A percentile compares a stretch with the other conserved stretches of the same genome.
Evolutionary conservation across 2,888 invertebrate genomes (phyloP).

Genomic region (Entomobrya proxima): DNA sequence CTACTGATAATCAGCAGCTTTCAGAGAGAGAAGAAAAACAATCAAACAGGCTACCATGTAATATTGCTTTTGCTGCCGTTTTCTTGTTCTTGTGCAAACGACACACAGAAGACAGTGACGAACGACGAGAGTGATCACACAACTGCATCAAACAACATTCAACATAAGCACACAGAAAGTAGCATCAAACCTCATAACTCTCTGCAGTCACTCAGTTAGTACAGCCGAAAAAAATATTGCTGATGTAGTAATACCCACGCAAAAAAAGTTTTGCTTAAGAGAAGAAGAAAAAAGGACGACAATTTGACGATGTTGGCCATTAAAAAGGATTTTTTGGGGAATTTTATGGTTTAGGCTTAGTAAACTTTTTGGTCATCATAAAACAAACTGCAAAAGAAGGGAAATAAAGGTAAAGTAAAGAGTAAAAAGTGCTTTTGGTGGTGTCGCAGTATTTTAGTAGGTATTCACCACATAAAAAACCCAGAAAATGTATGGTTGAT

Average conservation of each 20-base stretch:
- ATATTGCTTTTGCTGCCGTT: background rate
- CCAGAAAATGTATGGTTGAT: too few relatives aligned
- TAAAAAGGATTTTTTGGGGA: background rate
- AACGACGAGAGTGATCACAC: background rate
- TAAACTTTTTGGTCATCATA: background rate
- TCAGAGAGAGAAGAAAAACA: background rate
- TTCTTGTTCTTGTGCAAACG: background rate
- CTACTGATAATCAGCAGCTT: background rate
- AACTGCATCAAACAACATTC: too few relatives aligned
- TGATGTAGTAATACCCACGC: constrained; percentile 27
- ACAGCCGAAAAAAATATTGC: background rate
- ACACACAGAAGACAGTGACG: constrained; percentile 5
- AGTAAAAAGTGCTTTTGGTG: too few relatives aligned
- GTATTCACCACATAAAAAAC: too few relatives aligned
- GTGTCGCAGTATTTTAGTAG: too few relatives aligned
- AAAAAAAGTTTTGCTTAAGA: background rate
- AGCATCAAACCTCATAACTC: background rate
- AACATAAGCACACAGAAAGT: background rate
- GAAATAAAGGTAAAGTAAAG: too few relatives aligned
- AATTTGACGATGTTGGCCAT: background rate
- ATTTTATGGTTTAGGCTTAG: background rate
- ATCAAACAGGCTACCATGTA: background rate
- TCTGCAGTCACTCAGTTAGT: background rate
- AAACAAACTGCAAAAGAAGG: background rate
- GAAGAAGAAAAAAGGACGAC: too few relatives aligned